Evolutionary conservation across 2,797 vertebrate genomes (phyloP), one percentile per base, ranked within the genome.

Genomic region (Gymnoscopelus microlampas): DNA sequence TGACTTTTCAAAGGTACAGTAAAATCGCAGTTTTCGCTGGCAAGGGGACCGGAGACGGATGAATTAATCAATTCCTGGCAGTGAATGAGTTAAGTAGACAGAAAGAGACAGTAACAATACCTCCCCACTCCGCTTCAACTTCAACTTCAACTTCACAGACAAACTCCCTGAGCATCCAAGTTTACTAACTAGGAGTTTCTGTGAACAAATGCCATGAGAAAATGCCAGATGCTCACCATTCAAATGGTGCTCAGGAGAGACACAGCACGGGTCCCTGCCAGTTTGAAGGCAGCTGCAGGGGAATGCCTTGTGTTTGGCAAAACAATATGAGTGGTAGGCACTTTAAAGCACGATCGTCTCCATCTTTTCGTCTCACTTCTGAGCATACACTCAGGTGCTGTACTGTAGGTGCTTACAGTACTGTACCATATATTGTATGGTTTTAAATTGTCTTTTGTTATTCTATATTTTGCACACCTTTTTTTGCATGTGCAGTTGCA

Each of bases 141-240:
- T n/a, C n/a, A n/a, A 26, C 26, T 26, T 29, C 26, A n/a, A 81
- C 74, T 77, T 60, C 57, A 48, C 53, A 29, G 3, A 29, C 26
- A 29, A 29, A 4, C 24, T 78, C 83, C 73, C 74, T 63, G 23
- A 77, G 76, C 71, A 60, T 64, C 49, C 60, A 4, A 60, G 72
- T 87, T 65, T 77, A 68, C 79, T 67, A 86, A 85, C 80, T 67
- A 73, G 67, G 66, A 72, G 57, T 26, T 84, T 71, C 53, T 68
- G 60, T 78, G 77, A 78, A 64, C 63, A 78, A 74, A 4, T 29
- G 26, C 3, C 19, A 29, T 4, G 26, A 4, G n/a, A 76, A 83
- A 68, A 60, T 53, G 73, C 82, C 88, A 91, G 88, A 89, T 91
- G 88, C 72, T 90, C 66, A 0, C 5, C 8, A 5, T 71, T 82